A percentile compares a stretch with the other conserved stretches of the same genome.
phyloP scores from a whole-genome alignment of 2,797 vertebrate genomes.

The Hydrolagus colliei region DNA sequence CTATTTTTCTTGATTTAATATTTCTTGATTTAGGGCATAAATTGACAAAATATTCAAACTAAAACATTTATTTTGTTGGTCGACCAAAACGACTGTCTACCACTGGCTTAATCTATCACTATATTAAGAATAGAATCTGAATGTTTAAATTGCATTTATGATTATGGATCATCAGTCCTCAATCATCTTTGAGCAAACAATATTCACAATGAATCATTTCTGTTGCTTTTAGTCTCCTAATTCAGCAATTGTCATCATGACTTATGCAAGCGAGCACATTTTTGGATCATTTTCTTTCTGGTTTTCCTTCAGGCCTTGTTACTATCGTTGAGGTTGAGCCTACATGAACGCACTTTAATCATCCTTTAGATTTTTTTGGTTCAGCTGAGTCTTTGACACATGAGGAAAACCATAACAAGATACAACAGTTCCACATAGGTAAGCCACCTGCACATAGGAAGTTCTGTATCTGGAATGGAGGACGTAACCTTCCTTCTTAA shows the following conservation, averaged over 20 bases:
- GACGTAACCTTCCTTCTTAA: no score
- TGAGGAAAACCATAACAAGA: no score
- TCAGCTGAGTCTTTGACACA: no score
- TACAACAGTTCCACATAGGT: no score
- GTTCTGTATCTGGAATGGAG: no score
- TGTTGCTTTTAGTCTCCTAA: background rate
- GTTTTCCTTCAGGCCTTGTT: background rate
- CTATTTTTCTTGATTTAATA: no score
- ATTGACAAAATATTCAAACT: no score
- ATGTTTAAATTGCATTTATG: background rate
- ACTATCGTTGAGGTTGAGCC: background rate
- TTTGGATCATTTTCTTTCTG: background rate
- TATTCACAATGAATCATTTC: background rate
- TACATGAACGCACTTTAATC: background rate
- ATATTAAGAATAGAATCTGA: background rate
- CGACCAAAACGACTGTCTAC: no score
- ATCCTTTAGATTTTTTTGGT: no score
- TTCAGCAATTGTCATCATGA: background rate
- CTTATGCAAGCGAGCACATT: background rate
- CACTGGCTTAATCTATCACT: background rate
- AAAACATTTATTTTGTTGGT: no score
- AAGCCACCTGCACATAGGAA: no score
- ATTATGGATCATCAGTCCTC: background rate
- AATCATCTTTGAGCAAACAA: slow-evolving; percentile 2
- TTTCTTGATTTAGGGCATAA: no score